Evolutionary conservation across 2,888 invertebrate genomes (phyloP).

Genomic region (Tipula lateralis): DNA sequence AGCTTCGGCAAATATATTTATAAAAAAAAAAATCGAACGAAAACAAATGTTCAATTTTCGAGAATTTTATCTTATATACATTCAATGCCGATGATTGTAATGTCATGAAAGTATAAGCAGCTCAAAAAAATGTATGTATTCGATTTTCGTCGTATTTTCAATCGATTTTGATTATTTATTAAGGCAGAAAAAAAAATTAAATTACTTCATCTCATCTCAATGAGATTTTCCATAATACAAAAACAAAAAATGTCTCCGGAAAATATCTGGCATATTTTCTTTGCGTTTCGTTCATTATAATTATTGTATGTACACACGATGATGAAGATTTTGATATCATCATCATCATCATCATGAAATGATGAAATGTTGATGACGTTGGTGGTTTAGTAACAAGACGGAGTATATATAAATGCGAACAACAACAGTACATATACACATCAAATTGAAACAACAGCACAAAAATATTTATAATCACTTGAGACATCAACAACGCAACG

Average conservation of each 20-base stretch:
- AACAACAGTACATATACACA: background rate
- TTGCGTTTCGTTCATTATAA: background rate
- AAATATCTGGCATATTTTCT: background rate
- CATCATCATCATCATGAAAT: background rate
- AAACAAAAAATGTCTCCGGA: background rate
- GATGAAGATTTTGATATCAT: background rate
- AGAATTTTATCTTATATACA: background rate
- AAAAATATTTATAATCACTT: slow-evolving; percentile 11
- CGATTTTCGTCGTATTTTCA: background rate
- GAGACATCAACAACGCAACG: background rate
- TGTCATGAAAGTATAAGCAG: background rate
- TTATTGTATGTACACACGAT: background rate
- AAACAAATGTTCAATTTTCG: background rate
- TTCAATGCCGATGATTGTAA: background rate
- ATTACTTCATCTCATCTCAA: background rate
- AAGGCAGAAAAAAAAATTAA: background rate
- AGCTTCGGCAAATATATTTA: background rate
- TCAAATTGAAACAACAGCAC: background rate
- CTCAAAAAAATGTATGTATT: background rate
- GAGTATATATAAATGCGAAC: background rate
- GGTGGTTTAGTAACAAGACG: background rate
- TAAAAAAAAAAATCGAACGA: background rate
- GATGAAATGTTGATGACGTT: background rate
- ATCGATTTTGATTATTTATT: background rate
- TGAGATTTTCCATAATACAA: background rate